phyloP scores from a whole-genome alignment of 2,113 vertebrate species.

The Protobothrops mucrosquamatus region DNA sequence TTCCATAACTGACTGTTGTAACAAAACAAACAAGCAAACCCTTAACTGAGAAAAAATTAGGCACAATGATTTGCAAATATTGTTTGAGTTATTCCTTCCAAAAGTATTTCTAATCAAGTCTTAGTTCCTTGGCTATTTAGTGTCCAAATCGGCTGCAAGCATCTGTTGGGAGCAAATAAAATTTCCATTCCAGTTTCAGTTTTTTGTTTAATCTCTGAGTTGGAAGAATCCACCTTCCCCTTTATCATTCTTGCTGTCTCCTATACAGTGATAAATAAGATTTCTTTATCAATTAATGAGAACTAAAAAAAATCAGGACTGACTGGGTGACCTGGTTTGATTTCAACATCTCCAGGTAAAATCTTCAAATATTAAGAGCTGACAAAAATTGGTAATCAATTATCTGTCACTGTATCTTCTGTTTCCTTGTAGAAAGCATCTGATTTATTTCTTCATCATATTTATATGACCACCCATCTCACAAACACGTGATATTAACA shows the following conservation, averaged over 20 bases:
- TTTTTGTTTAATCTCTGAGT: neutral
- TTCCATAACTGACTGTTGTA: conserved; percentile 4
- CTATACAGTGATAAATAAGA: neutral
- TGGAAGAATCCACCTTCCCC: neutral
- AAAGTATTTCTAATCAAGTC: neutral
- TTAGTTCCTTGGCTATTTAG: neutral
- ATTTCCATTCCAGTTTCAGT: neutral
- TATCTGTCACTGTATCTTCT: too few species aligned
- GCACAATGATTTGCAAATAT: neutral
- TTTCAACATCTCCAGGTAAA: neutral
- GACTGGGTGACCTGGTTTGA: neutral
- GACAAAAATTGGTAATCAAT: too few species aligned
- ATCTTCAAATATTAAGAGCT: neutral
- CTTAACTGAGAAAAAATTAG: neutral
- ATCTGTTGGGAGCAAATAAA: conserved; percentile 3
- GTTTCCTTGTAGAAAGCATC: too few species aligned
- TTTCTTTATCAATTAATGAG: neutral
- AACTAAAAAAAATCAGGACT: too few species aligned
- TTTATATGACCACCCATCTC: too few species aligned
- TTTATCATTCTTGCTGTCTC: neutral
- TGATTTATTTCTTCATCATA: too few species aligned
- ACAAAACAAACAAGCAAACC: neutral
- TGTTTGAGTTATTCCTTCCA: neutral
- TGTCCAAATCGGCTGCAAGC: neutral
- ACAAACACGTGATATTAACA: too few species aligned